Percentiles rank a stretch among this genome's conserved stretches.
phyloP scores from a whole-genome alignment of 2,797 vertebrate species.

The Microcaecilia unicolor region DNA sequence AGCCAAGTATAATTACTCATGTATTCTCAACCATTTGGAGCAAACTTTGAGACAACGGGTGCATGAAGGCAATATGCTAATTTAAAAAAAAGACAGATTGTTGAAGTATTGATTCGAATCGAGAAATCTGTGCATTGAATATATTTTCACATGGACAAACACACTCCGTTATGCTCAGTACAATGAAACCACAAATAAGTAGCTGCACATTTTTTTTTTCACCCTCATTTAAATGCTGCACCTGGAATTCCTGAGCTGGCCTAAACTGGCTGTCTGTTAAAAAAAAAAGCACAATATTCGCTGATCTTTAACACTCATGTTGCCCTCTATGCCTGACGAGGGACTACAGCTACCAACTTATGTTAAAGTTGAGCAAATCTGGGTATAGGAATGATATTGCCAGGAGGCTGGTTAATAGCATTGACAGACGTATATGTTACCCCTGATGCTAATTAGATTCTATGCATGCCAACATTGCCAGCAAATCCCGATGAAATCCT shows the following conservation, averaged over 20 bases:
- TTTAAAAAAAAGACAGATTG: too few species aligned
- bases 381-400: conserved; percentile 20
- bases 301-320: conserved; percentile 39
- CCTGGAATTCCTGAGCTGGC: conserved; percentile 48
- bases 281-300: too few species aligned
- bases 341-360: conserved; percentile 45
- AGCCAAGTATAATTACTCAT: conserved; percentile 19
- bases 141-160: conserved; percentile 11
- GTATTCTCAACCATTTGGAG: conserved; percentile 10
- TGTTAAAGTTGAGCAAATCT: conserved; percentile 50
- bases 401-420: conserved; percentile 13
- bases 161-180: conserved; percentile 12
- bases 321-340: conserved; percentile 15
- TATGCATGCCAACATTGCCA: conserved; percentile 19
- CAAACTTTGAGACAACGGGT: conserved; percentile 18
- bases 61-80: too few species aligned
- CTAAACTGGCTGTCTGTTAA: conserved; percentile 28
- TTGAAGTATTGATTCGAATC: too few species aligned
- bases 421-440: conserved; percentile 17
- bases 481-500: conserved; percentile 3
- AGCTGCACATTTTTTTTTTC: conserved; percentile 32
- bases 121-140: conserved; percentile 1
- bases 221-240: conserved; percentile 51
- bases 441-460: conserved; percentile 14
- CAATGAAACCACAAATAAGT: conserved; percentile 13